Percentiles rank a stretch among this genome's conserved stretches.
Conservation (phyloP, 1,140 invertebrate species). For the Eupeodes corollae region DNA sequence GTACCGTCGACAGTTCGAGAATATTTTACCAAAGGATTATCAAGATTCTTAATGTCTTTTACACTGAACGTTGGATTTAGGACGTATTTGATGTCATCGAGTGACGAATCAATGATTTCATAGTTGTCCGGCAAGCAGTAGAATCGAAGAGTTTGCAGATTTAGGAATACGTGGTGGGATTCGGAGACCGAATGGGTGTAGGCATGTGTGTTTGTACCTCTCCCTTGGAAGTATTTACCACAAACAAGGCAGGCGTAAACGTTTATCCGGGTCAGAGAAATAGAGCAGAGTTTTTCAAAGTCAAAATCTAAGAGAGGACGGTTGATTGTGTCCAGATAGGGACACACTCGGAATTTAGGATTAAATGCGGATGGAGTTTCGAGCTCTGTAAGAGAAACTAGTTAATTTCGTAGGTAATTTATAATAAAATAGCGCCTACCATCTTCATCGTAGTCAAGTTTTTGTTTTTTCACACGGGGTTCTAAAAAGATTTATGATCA, state of each 20-base stretch:
- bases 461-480: too few relatives aligned
- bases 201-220: constrained; percentile 96
- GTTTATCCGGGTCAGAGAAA: constrained; percentile 96
- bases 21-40: constrained; percentile 59
- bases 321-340: constrained; percentile 95
- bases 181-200: constrained; percentile 97
- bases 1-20: constrained; percentile 94
- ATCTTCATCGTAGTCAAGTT: too few relatives aligned
- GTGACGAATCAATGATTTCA: constrained; percentile 96
- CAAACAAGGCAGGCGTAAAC: constrained; percentile 99
- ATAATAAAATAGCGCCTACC: too few relatives aligned
- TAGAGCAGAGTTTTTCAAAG: constrained; percentile 98
- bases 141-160: constrained; percentile 94
- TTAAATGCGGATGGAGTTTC: constrained; percentile 35
- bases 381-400: too few relatives aligned
- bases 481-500: too few relatives aligned
- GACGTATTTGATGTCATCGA: constrained; percentile 99
- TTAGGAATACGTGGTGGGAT: constrained; percentile 95
- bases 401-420: too few relatives aligned
- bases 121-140: constrained; percentile 99
- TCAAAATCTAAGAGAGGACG: constrained; percentile 97
- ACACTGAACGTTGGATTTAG: constrained; percentile 92
- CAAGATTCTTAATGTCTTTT: constrained; percentile 62
- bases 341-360: constrained; percentile 50
- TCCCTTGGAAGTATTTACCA: constrained; percentile 98